Base-by-base conservation (phyloP, 2,113 vertebrate genomes). In the Galemys pyrenaicus region DNA sequence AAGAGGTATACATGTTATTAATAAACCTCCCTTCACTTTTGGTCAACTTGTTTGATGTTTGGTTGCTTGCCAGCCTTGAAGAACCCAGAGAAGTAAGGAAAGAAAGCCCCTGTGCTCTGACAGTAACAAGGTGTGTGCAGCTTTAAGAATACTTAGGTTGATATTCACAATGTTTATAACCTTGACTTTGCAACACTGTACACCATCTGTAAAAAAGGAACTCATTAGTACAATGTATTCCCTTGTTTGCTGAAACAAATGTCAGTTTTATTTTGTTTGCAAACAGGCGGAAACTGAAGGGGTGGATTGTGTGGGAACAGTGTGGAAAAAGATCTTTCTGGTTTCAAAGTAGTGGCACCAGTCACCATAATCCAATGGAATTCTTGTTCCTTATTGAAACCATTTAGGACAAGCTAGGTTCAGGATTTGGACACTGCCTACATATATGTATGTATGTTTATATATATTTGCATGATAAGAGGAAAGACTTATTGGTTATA, bases 171-270 rank as follows among this genome's bases (percentile, higher is more conserved):
- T 81, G 51, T 85, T 85, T 54, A 49, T 67, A 54, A 64, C 39
- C 11, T 12, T 39, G 54, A 26, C 2, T 9, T 71, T 78, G 39
- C 67, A 24, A 26, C n/a, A 79, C 10, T 71, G 46, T 44, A 41
- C 13, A 82, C 32, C 64, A 15, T 62, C 28, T 10, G 77, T 49
- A 44, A 94, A 93, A 94, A 79, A 79, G 26, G 77, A 67, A 75
- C 58, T 6, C 62, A 8, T 62, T 49, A 28, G 73, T 56, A 75
- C 41, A 58, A 22, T 92, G 62, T 91, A 62, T 79, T 91, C 41
- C 49, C 41, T 74, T 92, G 62, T 85, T 96, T 91, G 35, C 46
- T 81, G 68, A 74, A 88, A 70, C 62, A 68, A 82, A 67, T 37
- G 10, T 80, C 80, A 64, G 37, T 19, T 46, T 87, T 84, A 64